Base-by-base conservation (phyloP, 2,113 vertebrate genomes). In the Baryphthengus martii region DNA sequence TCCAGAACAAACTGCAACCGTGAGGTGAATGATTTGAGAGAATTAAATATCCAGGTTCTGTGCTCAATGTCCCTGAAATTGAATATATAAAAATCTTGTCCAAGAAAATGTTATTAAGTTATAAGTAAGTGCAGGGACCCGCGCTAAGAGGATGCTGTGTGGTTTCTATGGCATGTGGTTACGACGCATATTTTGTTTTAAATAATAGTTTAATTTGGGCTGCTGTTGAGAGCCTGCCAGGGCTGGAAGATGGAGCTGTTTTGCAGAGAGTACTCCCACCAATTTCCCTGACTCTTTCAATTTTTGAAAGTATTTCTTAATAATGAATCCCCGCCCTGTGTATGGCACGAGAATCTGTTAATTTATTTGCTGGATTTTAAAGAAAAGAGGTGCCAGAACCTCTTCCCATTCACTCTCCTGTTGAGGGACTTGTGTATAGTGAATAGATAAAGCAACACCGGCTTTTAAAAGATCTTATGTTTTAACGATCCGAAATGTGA, bases 1-100 rank as follows among this genome's bases (percentile, higher is more conserved):
- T 98, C 98, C 98, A 98, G 97, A 96, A 97, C 95, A 98, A 98
- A 98, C 97, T 96, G 94, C 93, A 39, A 62, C 53, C 55, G 92
- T 68, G 92, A 96, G 91, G 72, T 82, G 94, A 96, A 90, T 89
- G 95, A 77, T 74, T 84, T 35, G 92, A 53, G 76, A 76, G 83
- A 95, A 97, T 97, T 97, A 95, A 97, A 97, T 79, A 87, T 93
- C 95, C 96, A 85, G 80, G 96, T 63, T 97, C 97, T 97, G 92
- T 93, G 96, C 89, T 93, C 94, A 93, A 90, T 88, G 97, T 56
- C 94, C 90, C 74, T 84, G 66, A 95, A 95, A 82, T 42, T 28
- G 73, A 90, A 84, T 65, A 78, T 80, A 67, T 58, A 96, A 92
- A 97, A 98, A 97, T 94, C 97, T 97, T 96, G 98, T 96, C 97